These are phyloP conservation scores for Lordiphosa mommai DNA, from an alignment of 1,140 invertebrate genomes.

Conservation along the genomic window DNA sequence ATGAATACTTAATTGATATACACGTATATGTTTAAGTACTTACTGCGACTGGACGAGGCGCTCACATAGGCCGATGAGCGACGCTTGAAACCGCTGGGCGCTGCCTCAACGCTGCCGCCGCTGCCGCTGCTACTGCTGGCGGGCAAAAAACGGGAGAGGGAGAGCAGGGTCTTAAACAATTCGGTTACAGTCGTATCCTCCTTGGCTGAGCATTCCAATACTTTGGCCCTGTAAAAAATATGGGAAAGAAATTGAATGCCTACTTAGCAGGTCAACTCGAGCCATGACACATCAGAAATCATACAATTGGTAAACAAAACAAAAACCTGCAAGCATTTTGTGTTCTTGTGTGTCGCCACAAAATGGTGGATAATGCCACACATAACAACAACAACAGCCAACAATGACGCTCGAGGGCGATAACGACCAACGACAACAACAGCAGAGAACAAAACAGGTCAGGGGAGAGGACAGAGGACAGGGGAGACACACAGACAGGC, in stretches of 20 bases:
- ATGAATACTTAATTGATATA: slow-evolving; percentile 47
- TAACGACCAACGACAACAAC: slow-evolving; percentile 1
- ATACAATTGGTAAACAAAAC: slow-evolving; percentile 10
- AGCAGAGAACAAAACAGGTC: neutral
- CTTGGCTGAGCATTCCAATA: slow-evolving; percentile 91
- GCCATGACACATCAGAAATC: slow-evolving; percentile 14
- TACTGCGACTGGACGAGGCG: slow-evolving; percentile 81
- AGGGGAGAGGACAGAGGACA: neutral
- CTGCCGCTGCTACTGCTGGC: slow-evolving; percentile 81
- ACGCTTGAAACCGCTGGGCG: slow-evolving; percentile 83
- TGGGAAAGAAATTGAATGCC: slow-evolving; percentile 6
- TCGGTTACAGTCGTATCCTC: slow-evolving; percentile 89
- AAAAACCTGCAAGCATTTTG: slow-evolving; percentile 20
- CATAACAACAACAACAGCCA: slow-evolving; percentile 2
- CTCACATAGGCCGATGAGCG: slow-evolving; percentile 88
- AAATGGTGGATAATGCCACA: slow-evolving; percentile 19
- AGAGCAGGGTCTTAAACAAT: slow-evolving; percentile 86
- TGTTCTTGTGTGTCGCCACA: slow-evolving; percentile 28
- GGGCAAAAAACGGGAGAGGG: slow-evolving; percentile 84
- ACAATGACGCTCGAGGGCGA: slow-evolving; percentile 4
- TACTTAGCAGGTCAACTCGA: slow-evolving; percentile 29
- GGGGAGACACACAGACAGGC: neutral
- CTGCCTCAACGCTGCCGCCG: slow-evolving; percentile 81
- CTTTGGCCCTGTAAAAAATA: slow-evolving; percentile 83
- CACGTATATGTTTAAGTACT: slow-evolving; percentile 50